Percentiles rank a stretch among this genome's conserved stretches.
Evolutionary conservation across 2,113 vertebrate species (phyloP).

Genomic region (Lepisosteus oculatus): DNA sequence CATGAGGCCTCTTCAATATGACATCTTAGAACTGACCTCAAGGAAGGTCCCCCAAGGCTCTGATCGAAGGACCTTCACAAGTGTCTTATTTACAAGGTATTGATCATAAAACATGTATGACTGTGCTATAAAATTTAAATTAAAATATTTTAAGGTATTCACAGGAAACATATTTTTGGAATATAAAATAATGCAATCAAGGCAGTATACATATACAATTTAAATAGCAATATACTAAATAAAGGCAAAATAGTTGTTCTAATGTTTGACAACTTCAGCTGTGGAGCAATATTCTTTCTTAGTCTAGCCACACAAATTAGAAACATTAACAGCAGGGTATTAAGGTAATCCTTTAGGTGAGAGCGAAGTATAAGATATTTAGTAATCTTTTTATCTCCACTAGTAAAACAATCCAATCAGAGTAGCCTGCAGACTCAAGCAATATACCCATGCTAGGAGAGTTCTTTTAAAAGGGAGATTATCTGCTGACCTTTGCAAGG

Average conservation of each 20-base stretch:
- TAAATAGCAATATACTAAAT: no score
- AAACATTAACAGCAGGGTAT: background rate
- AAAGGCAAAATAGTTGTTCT: no score
- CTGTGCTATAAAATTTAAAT: no score
- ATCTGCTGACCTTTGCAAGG: constrained; percentile 11
- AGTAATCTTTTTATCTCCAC: background rate
- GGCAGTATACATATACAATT: no score
- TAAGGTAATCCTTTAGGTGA: background rate
- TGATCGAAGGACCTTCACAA: constrained; percentile 51
- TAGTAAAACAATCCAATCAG: background rate
- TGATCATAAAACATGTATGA: no score
- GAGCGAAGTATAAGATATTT: background rate
- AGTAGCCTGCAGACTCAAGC: background rate
- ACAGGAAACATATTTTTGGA: no score
- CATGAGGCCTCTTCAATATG: constrained; percentile 47
- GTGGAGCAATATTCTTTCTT: background rate
- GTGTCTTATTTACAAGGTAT: constrained; percentile 44
- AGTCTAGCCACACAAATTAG: background rate
- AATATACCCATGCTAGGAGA: constrained; percentile 1
- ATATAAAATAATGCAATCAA: no score
- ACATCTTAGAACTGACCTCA: constrained; percentile 40
- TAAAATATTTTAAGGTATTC: no score
- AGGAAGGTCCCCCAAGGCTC: constrained; percentile 30
- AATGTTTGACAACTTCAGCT: no score
- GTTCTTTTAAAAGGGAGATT: background rate